Evolutionary conservation across 2,113 vertebrate species (phyloP), one percentile per base, ranked within the genome.

Genomic region (Chroicocephalus ridibundus): DNA sequence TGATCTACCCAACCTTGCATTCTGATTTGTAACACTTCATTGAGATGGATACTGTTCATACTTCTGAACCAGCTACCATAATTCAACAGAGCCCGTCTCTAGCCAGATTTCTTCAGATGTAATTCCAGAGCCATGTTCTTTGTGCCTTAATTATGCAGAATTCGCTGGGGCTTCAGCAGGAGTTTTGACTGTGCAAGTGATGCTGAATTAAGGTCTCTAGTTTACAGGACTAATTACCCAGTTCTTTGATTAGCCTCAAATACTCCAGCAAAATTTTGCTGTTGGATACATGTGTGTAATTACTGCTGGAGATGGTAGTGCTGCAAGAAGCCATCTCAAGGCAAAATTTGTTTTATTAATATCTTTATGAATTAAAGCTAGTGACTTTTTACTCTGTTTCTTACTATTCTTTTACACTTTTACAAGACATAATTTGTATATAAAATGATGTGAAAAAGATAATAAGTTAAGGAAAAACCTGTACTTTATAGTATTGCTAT

Each of bases 331-430:
- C 15, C 38, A 52, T 93, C 79, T 92, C 38, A 90, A 86, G 90
- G 90, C 70, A 86, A 92, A 92, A 90, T 86, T 93, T 5, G 14
- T 92, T 96, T 95, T 88, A 92, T 90, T 95, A 93, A 95, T 86
- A 77, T 42, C 21, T 81, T 70, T 86, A 60, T 71, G 62, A 86
- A 78, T 92, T 90, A 62, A 81, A 83, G 32, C 17, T 55, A 15
- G 9, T 6, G 8, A 51, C 65, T 74, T 32, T 83, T 86, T 92
- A 36, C 32, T 92, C 34, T 74, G 1, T 47, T 84, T 87, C 31
- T 72, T 85, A 6, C 32, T 78, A 11, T 25, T 15, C 5, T 86
- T 86, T 76, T 79, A 44, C 8, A 25, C 7, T 79, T 71, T 47
- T 66, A 15, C 9, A 40, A 64, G 29, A 76, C 4, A 47, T 19